phyloP scores from a whole-genome alignment of 1,140 invertebrate genomes.

The Trachymyrmex cornetzi region DNA sequence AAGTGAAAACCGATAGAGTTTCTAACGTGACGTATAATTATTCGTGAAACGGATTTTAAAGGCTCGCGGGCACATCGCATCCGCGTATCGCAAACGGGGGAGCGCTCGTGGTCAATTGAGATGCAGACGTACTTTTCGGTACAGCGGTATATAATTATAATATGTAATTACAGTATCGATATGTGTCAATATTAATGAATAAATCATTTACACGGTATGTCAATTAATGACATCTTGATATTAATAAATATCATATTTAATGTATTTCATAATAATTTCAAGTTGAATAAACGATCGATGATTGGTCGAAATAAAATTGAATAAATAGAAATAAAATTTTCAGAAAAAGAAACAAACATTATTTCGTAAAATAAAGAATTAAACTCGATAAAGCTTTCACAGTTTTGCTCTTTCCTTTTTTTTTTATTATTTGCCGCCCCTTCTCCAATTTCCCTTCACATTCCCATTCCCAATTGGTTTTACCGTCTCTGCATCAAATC shows the following conservation, averaged over 20 bases:
- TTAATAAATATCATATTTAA: conserved; percentile 39
- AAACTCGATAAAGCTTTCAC: conserved; percentile 33
- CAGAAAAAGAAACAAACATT: neutral
- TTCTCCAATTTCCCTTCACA: conserved; percentile 39
- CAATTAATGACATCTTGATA: conserved; percentile 24
- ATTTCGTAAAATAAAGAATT: conserved; percentile 8
- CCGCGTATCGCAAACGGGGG: neutral
- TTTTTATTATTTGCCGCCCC: conserved; percentile 34
- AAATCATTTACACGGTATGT: neutral
- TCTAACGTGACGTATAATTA: conserved; percentile 57
- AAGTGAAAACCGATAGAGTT: conserved; percentile 62
- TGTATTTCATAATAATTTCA: conserved; percentile 29
- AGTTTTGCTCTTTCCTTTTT: conserved; percentile 13
- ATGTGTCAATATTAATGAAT: conserved; percentile 7
- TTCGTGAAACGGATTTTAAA: conserved; percentile 46
- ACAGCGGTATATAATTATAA: neutral
- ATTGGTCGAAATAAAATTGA: neutral
- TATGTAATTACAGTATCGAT: conserved; percentile 8
- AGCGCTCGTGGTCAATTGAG: neutral
- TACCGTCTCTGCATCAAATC: conserved; percentile 62
- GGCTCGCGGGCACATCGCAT: neutral
- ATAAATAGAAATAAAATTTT: neutral
- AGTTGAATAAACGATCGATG: neutral
- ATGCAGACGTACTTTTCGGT: neutral
- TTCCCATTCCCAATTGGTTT: conserved; percentile 55